phyloP scores from a whole-genome alignment of 2,888 invertebrate species.

The Panorpa germanica region DNA sequence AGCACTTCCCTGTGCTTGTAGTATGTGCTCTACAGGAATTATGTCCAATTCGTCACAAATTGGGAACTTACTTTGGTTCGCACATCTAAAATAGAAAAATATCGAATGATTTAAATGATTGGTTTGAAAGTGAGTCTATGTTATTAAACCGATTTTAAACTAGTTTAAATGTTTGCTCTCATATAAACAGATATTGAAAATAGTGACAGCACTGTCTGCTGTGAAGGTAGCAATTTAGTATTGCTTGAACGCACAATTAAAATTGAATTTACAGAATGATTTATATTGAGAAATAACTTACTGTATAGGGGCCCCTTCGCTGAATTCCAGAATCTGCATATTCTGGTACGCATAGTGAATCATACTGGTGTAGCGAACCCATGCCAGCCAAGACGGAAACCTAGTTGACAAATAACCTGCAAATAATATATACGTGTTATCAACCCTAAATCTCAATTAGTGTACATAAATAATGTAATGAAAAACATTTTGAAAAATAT shows the following conservation, averaged over 20 bases:
- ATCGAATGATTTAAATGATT: not conserved
- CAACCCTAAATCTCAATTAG: no score
- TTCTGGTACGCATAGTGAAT: conserved; percentile 66
- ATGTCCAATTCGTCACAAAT: conserved; percentile 37
- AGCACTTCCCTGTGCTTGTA: conserved; percentile 42
- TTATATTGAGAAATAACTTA: conserved; percentile 25
- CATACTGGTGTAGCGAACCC: conserved; percentile 58
- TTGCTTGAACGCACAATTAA: conserved; percentile 1
- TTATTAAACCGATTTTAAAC: conserved; percentile 1
- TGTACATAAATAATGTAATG: conserved; percentile 1
- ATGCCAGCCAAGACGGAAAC: conserved; percentile 51
- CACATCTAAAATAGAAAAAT: conserved; percentile 33
- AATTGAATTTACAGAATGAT: conserved; percentile 5
- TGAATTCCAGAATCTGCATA: conserved; percentile 62
- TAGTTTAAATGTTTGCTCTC: conserved; percentile 1
- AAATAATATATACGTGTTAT: conserved; percentile 6
- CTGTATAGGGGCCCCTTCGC: conserved; percentile 45
- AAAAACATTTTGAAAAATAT: conserved; percentile 1
- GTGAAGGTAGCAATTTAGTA: no score
- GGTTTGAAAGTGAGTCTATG: not conserved
- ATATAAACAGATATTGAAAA: conserved; percentile 3
- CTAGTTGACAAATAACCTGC: conserved; percentile 48
- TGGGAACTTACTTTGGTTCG: conserved; percentile 42
- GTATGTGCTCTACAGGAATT: conserved; percentile 45
- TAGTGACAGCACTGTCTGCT: not conserved